Percentiles rank a stretch among this genome's conserved stretches.
These are phyloP conservation scores for Rhadinocentrus ornatus DNA, from an alignment of 2,797 vertebrate species.

Conservation along the genomic window DNA sequence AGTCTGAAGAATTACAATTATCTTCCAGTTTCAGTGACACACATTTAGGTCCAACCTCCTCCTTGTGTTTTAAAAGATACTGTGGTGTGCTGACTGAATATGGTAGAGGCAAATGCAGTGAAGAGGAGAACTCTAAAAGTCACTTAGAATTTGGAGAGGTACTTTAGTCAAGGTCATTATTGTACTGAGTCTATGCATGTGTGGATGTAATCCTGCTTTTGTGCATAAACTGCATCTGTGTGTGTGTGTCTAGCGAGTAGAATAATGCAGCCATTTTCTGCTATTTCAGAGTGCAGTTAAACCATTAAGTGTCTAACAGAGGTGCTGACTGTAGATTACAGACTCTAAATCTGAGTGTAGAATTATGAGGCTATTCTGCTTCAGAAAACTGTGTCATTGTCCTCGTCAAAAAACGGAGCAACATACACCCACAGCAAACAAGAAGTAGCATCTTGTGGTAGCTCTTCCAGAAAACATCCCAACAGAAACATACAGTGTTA, in stretches of 20 bases:
- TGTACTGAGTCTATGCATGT: slow-evolving; percentile 38
- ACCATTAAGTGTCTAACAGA: slow-evolving; percentile 68
- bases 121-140: slow-evolving; percentile 66
- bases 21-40: not conserved
- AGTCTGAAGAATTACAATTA: slow-evolving; percentile 1
- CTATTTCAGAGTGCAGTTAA: slow-evolving; percentile 60
- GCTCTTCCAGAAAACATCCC: slow-evolving; percentile 17
- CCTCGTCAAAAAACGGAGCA: slow-evolving; percentile 24
- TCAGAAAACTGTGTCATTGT: slow-evolving; percentile 36
- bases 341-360: slow-evolving; percentile 56
- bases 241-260: slow-evolving; percentile 48
- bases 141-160: slow-evolving; percentile 68
- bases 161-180: slow-evolving; percentile 74
- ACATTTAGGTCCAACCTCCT: slow-evolving; percentile 2
- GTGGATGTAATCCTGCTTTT: slow-evolving; percentile 38
- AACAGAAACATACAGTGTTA: slow-evolving; percentile 4
- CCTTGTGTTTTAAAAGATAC: slow-evolving; percentile 29
- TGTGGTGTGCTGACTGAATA: slow-evolving; percentile 27
- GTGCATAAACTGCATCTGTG: slow-evolving; percentile 26
- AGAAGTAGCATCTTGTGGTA: slow-evolving; percentile 16
- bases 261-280: slow-evolving; percentile 67
- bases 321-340: slow-evolving; percentile 72
- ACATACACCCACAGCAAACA: slow-evolving; percentile 10
- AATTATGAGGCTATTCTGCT: slow-evolving; percentile 43
- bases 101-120: slow-evolving; percentile 42